Evolutionary conservation across 2,113 vertebrate genomes (phyloP).

Genomic region (Pontoporia blainvillei): DNA sequence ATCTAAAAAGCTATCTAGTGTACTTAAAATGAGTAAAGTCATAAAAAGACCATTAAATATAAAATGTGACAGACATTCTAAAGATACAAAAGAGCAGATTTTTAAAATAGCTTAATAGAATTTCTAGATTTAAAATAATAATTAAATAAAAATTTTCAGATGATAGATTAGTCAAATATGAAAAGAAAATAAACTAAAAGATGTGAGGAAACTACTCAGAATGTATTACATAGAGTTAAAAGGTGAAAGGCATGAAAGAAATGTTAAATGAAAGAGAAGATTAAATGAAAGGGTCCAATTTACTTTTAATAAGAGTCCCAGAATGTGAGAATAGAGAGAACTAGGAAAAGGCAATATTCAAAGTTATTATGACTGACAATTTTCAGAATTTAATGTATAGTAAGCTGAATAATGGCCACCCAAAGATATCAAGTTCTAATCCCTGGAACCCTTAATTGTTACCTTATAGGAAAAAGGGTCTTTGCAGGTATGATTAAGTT

Average conservation of each 20-base stretch:
- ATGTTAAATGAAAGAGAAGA: not conserved
- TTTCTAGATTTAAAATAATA: constrained; percentile 7
- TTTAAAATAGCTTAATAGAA: not conserved
- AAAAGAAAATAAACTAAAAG: constrained; percentile 19
- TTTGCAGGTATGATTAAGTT: not conserved
- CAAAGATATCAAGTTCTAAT: not conserved
- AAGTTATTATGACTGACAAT: not conserved
- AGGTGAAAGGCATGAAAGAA: not conserved
- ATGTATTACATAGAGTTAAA: not conserved
- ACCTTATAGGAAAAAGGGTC: not conserved
- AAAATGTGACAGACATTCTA: not conserved
- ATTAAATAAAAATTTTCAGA: not conserved
- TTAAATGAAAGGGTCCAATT: not conserved
- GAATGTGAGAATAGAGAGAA: not conserved
- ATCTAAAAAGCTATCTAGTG: not conserved
- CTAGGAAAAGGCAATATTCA: not conserved
- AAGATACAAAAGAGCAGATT: not conserved
- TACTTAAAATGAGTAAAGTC: not conserved
- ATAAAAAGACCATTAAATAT: not conserved
- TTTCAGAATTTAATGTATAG: not conserved
- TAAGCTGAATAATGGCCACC: not conserved
- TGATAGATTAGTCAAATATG: not conserved
- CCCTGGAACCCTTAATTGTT: not conserved
- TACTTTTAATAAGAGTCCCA: not conserved
- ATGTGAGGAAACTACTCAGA: not conserved